These are phyloP conservation scores for Sipha maydis DNA, from an alignment of 2,888 invertebrate genomes.

Conservation along the genomic window DNA sequence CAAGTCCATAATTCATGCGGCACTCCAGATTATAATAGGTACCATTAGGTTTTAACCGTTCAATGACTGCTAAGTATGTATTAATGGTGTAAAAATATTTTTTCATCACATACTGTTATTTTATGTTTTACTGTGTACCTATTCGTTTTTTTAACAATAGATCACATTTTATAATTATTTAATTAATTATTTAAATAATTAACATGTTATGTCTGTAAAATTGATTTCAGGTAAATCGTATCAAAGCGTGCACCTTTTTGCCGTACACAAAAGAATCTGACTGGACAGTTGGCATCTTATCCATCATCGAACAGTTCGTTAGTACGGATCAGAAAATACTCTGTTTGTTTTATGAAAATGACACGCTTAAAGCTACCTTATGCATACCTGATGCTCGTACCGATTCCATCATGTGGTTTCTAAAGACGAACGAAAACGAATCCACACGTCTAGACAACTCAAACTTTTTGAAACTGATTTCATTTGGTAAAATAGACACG, in stretches of 20 bases:
- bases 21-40: too few relatives aligned
- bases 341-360: constrained; percentile 38
- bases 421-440: not conserved
- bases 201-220: not conserved
- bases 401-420: constrained; percentile 44
- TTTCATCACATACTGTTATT: too few relatives aligned
- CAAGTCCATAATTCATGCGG: too few relatives aligned
- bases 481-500: constrained; percentile 40
- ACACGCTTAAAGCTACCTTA: constrained; percentile 32
- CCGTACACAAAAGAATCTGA: constrained; percentile 14
- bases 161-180: too few relatives aligned
- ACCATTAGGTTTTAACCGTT: too few relatives aligned
- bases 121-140: too few relatives aligned
- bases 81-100: too few relatives aligned
- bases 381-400: constrained; percentile 34
- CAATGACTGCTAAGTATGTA: too few relatives aligned
- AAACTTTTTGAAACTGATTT: constrained; percentile 15
- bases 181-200: too few relatives aligned
- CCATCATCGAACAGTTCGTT: constrained; percentile 17
- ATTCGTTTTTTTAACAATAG: too few relatives aligned
- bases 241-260: constrained; percentile 39
- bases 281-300: constrained; percentile 1
- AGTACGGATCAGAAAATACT: not conserved
- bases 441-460: not conserved
- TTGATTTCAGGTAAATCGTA: constrained; percentile 19